Conservation (phyloP, 2,888 invertebrate species). For the Diogma glabrata region DNA sequence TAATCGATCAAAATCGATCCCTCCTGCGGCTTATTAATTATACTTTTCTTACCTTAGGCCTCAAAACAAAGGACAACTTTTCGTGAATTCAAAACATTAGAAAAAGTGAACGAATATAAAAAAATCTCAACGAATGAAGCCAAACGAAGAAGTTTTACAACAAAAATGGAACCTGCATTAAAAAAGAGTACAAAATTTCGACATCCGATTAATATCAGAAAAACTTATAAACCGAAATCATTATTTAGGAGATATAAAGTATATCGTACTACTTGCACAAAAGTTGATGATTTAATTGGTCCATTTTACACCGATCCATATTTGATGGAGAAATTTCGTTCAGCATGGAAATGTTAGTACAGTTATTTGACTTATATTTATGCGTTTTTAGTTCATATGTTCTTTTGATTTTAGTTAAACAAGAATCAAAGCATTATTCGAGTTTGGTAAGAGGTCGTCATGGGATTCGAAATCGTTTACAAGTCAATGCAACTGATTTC, state of each 20-base stretch:
- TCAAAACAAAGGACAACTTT: too few relatives aligned
- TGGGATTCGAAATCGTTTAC: slow-evolving; percentile 13
- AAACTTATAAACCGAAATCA: slow-evolving; percentile 3
- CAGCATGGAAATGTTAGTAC: slow-evolving; percentile 6
- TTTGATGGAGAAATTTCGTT: slow-evolving; percentile 14
- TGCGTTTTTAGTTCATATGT: not conserved
- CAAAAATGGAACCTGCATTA: too few relatives aligned
- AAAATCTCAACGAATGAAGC: too few relatives aligned
- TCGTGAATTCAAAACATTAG: too few relatives aligned
- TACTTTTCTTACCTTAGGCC: too few relatives aligned
- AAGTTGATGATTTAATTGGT: slow-evolving; percentile 14
- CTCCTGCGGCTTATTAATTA: too few relatives aligned
- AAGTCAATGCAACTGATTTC: slow-evolving; percentile 15
- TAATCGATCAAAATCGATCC: too few relatives aligned
- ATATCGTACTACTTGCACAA: not conserved
- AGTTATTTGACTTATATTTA: not conserved
- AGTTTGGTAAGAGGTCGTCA: slow-evolving; percentile 13
- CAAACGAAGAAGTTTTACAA: too few relatives aligned
- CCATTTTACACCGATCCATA: slow-evolving; percentile 16
- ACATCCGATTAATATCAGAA: too few relatives aligned
- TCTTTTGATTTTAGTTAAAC: slow-evolving; percentile 1
- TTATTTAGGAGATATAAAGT: not conserved
- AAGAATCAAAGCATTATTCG: slow-evolving; percentile 13
- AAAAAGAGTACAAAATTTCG: too few relatives aligned
- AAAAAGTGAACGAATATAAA: too few relatives aligned